Evolutionary conservation across 2,797 vertebrate species (phyloP).

Genomic region (Lithobates pipiens): DNA sequence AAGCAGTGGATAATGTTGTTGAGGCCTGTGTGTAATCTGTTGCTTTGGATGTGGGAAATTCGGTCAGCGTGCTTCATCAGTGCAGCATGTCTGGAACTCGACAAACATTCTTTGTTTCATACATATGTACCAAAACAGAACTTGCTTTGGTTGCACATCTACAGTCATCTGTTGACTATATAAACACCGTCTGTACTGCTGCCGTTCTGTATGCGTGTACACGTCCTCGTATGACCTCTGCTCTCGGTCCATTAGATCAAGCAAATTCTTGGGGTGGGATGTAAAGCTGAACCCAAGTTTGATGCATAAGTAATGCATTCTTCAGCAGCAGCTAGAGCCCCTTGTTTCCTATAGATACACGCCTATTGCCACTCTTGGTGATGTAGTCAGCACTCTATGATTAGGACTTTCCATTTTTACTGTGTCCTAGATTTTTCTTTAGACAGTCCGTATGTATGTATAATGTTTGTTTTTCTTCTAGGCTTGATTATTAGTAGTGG

Average conservation of each 20-base stretch:
- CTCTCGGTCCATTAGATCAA: conserved; percentile 18
- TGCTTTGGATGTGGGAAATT: neutral
- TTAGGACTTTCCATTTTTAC: no score
- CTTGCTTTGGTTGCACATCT: conserved; percentile 36
- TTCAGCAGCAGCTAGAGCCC: no score
- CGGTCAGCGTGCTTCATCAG: neutral
- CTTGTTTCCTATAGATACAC: neutral
- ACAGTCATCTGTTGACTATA: conserved; percentile 30
- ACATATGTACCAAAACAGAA: neutral
- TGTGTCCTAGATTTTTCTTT: no score
- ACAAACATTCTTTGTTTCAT: conserved; percentile 10
- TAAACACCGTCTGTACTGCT: conserved; percentile 21
- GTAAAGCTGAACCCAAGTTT: no score
- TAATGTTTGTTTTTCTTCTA: no score
- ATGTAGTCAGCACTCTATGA: no score
- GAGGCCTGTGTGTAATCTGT: neutral
- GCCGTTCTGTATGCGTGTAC: neutral
- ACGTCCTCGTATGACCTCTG: conserved; percentile 9
- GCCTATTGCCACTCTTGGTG: neutral
- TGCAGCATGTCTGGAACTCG: conserved; percentile 3
- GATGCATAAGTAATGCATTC: no score
- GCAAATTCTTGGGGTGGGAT: conserved; percentile 30
- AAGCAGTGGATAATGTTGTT: no score
- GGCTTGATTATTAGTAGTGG: no score
- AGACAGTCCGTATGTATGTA: no score